A percentile compares a stretch with the other conserved stretches of the same genome.
Conservation (phyloP, 1,140 invertebrate species). For the Rhyzopertha dominica region DNA sequence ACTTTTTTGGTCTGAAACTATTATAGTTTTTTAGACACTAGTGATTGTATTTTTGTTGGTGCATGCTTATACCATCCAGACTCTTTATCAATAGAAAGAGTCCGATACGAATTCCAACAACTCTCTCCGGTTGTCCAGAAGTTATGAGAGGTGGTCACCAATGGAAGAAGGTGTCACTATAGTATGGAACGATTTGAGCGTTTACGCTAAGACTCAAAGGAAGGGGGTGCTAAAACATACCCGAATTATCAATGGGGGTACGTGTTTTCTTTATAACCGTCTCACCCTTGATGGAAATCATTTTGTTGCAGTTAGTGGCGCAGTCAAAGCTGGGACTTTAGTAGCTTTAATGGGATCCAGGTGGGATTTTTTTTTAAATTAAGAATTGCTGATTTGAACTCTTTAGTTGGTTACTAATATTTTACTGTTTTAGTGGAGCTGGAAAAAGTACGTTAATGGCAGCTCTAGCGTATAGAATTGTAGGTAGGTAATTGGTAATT, state of each 20-base stretch:
- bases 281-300: constrained; percentile 2
- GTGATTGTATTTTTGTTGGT: no score
- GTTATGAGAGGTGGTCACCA: constrained; percentile 51
- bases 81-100: no score
- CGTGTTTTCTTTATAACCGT: constrained; percentile 18
- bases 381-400: no score
- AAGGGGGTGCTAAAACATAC: constrained; percentile 50
- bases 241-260: constrained; percentile 65
- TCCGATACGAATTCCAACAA: no score
- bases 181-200: constrained; percentile 68
- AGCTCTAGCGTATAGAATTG: constrained; percentile 71
- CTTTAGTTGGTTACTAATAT: no score
- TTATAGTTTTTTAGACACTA: no score
- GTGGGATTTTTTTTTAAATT: constrained; percentile 49
- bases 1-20: no score
- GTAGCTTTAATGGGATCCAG: constrained; percentile 88
- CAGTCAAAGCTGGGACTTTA: constrained; percentile 74
- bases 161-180: constrained; percentile 58
- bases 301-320: constrained; percentile 58
- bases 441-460: constrained; percentile 95
- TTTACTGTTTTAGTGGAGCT: constrained; percentile 65
- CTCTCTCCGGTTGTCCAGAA: constrained; percentile 20
- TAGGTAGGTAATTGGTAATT: no score
- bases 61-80: no score
- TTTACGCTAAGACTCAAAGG: constrained; percentile 58